Base-by-base conservation (phyloP, 2,797 vertebrate genomes). In the Micromesistius poutassou region DNA sequence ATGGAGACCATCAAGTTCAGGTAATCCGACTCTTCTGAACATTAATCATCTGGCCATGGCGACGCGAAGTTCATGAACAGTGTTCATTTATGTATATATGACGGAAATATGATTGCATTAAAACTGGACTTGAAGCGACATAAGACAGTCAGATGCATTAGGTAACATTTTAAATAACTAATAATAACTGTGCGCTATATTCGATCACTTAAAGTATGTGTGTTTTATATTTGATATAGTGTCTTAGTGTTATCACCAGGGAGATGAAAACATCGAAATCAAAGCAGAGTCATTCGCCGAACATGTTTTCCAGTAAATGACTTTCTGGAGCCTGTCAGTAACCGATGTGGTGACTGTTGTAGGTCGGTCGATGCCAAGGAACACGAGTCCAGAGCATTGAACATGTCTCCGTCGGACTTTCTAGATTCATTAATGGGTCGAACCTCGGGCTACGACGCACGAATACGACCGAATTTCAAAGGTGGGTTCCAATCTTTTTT, bases 401-500 rank as follows among this genome's bases (percentile, higher is more conserved):
- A 94, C 86, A 93, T 98, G 93, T 99, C 97, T 90, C 98, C 98
- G 79, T 99, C 98, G 81, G 98, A 99, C 94, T 99, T 99, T 94
- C 95, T 99, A 94, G 98, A 99, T 90, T 98, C 98, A 88, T 94
- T 99, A 87, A 99, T 99, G 98, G 98, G 98, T 88, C 96, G 95
- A 87, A 99, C 97, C 79, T 99, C 97, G 0, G 97, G 97, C 74
- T 99, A 99, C 83, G 97, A 99, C 87, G 97, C 98, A 84, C 95
- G 98, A 93, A 99, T 99, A 90, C 95, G 98, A 90, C 98, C 98
- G 35, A 98, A 98, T 95, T 99, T 99, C 90, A 99, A 99, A 98
- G 98, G 98, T 98, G 95, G 91, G 95, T 86, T 79, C 30, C 12
- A 68, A 68, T 12, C 62, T 28, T 68, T 2, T 68, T 22, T 68